These are phyloP conservation scores for Dioctria rufipes DNA, from an alignment of 2,888 invertebrate genomes.

Conservation along the genomic window DNA sequence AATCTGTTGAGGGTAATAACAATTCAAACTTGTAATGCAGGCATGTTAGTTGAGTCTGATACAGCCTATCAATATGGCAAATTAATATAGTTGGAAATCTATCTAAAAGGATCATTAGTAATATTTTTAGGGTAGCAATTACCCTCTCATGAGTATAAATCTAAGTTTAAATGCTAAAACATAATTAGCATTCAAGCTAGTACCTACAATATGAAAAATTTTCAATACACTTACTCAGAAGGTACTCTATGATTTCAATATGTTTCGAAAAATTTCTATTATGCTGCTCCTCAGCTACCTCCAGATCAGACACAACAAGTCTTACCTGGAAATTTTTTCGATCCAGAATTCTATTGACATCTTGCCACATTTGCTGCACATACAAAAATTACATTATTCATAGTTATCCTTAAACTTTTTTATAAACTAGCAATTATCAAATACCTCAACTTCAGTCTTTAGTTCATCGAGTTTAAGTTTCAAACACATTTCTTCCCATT, in stretches of 20 bases:
- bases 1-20: too few species aligned
- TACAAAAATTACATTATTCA: neutral
- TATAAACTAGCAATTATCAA: neutral
- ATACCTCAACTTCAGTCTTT: conserved; percentile 50
- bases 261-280: conserved; percentile 62
- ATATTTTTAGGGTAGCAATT: too few species aligned
- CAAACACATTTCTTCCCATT: conserved; percentile 55
- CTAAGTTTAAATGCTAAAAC: neutral
- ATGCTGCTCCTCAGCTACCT: conserved; percentile 65
- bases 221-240: conserved; percentile 60
- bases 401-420: neutral
- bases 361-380: conserved; percentile 16
- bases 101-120: too few species aligned
- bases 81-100: too few species aligned
- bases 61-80: too few species aligned
- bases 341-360: conserved; percentile 59
- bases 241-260: conserved; percentile 65
- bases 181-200: too few species aligned
- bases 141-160: neutral
- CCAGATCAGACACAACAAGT: conserved; percentile 63
- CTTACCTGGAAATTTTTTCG: conserved; percentile 65
- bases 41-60: too few species aligned
- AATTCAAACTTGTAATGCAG: too few species aligned
- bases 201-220: too few species aligned
- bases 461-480: conserved; percentile 52